These are phyloP conservation scores for Hyperopisus bebe DNA, from an alignment of 2,113 vertebrate species.

Conservation along the genomic window DNA sequence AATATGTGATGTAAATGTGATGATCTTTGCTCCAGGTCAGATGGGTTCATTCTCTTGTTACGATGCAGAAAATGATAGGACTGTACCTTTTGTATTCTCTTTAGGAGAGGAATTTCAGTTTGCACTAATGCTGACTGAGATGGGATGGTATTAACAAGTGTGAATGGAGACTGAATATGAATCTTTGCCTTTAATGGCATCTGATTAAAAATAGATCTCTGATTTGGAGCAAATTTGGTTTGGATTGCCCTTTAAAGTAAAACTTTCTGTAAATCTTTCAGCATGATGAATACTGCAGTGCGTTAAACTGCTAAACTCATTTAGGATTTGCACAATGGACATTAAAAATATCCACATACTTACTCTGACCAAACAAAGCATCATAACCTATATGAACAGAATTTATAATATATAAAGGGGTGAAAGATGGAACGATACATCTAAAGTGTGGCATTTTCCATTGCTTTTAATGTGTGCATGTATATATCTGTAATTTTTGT, in stretches of 20 bases:
- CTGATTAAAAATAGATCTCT: background rate
- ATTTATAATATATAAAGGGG: conserved; percentile 9
- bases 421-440: conserved; percentile 4
- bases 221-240: conserved; percentile 3
- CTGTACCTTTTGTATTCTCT: background rate
- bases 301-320: background rate
- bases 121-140: background rate
- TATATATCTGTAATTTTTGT: background rate
- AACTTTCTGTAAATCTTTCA: background rate
- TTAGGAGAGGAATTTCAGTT: background rate
- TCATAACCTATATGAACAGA: background rate
- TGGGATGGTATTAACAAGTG: background rate
- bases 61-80: background rate
- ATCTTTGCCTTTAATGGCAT: background rate
- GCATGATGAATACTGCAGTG: background rate
- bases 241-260: background rate
- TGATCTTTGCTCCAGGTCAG: background rate
- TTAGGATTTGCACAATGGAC: background rate
- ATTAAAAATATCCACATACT: background rate
- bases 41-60: background rate
- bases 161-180: background rate
- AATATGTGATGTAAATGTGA: background rate
- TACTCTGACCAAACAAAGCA: conserved; percentile 10
- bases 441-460: background rate
- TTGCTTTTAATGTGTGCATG: background rate